These are phyloP conservation scores for Neocrepidodera transversa DNA, from an alignment of 2,888 invertebrate species.

Conservation along the genomic window DNA sequence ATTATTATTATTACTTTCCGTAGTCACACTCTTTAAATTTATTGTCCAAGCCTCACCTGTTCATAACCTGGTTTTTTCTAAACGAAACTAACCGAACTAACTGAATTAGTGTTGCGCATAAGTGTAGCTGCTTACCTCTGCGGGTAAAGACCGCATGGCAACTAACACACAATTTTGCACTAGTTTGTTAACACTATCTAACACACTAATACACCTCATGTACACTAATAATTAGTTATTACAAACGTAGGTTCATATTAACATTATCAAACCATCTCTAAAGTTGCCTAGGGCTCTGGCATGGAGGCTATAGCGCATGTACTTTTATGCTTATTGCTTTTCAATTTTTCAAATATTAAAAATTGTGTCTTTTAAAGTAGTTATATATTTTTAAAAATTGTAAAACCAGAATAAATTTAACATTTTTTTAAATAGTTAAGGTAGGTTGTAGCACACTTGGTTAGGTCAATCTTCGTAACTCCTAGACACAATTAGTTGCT, in stretches of 20 bases:
- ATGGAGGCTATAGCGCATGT: constrained; percentile 48
- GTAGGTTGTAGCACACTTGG: no score
- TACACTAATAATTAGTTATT: constrained; percentile 38
- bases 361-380: constrained; percentile 19
- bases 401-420: no score
- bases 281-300: constrained; percentile 63
- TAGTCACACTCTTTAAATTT: constrained; percentile 30
- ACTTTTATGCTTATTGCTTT: constrained; percentile 39
- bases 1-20: no score
- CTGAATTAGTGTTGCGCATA: constrained; percentile 39
- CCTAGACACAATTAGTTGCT: no score
- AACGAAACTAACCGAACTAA: constrained; percentile 17
- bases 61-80: constrained; percentile 16
- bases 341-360: constrained; percentile 19
- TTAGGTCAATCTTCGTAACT: no score
- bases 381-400: constrained; percentile 1
- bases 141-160: constrained; percentile 58
- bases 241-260: constrained; percentile 55
- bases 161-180: constrained; percentile 48
- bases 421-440: no score
- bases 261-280: constrained; percentile 66
- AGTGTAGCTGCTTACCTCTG: constrained; percentile 48
- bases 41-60: constrained; percentile 14
- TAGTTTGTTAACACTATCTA: constrained; percentile 45
- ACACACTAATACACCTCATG: constrained; percentile 48